Percentiles rank a stretch among this genome's conserved stretches.
Evolutionary conservation across 2,113 vertebrate species (phyloP).

Genomic region (Holacanthus passer): DNA sequence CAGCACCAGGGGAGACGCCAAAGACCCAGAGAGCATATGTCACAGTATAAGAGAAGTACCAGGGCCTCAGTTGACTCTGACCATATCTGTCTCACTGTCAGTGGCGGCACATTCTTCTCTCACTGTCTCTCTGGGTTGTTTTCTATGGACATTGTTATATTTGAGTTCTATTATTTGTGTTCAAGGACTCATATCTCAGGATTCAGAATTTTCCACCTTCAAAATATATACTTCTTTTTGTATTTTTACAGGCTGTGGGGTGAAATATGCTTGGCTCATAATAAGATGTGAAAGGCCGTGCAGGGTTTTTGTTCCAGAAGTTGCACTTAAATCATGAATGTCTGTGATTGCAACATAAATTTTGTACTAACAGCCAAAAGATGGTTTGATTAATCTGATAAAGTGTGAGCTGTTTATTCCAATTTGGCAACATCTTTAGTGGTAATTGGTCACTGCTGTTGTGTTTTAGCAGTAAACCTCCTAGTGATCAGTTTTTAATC

Average conservation of each 20-base stretch:
- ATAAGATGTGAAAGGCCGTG: constrained; percentile 13
- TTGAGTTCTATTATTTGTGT: background rate
- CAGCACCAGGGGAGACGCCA: constrained; percentile 31
- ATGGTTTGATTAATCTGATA: constrained; percentile 49
- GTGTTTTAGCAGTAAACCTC: constrained; percentile 7
- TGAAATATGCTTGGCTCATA: constrained; percentile 36
- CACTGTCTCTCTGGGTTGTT: constrained; percentile 6
- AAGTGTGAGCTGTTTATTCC: constrained; percentile 34
- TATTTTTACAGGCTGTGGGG: background rate
- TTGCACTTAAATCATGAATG: constrained; percentile 27
- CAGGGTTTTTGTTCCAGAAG: constrained; percentile 8
- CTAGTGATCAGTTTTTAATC: constrained; percentile 28
- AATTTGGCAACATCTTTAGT: constrained; percentile 37
- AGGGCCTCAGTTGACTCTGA: constrained; percentile 15
- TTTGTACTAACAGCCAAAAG: constrained; percentile 28
- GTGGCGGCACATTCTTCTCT: constrained; percentile 8
- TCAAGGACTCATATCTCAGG: background rate
- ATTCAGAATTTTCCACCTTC: constrained; percentile 1
- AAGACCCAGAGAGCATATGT: constrained; percentile 39
- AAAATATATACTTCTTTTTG: background rate
- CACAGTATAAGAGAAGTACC: constrained; percentile 27
- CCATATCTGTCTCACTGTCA: constrained; percentile 39
- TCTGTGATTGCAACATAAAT: constrained; percentile 36
- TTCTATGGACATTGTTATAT: background rate
- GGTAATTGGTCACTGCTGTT: constrained; percentile 12